Base-by-base conservation (phyloP, 1,140 invertebrate genomes). In the Amphibalanus amphitrite region DNA sequence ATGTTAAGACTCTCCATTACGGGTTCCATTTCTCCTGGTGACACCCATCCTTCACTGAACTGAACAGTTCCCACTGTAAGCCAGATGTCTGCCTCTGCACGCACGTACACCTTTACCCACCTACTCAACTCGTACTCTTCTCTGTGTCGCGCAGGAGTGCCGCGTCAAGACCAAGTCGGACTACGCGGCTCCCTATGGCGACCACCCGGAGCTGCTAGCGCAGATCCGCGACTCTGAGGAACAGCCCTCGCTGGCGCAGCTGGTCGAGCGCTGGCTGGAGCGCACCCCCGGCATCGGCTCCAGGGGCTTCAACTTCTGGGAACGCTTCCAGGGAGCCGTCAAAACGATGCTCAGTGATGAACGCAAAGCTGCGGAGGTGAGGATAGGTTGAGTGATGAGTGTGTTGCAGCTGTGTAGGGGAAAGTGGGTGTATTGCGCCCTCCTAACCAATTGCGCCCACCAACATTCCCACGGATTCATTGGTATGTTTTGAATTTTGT, bases 181-280 rank as follows among this genome's bases (percentile, higher is more conserved):
- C 64, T 65, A 65, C 64, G 10, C 64, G 4, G 64, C 20, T 6
- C 64, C 64, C 4, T 65, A 65, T 25, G 3, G 20, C 20, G 23
- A 65, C 20, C 64, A 65, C 74, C 81, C 86, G 8, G 82, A 86
- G 69, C 89, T 90, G 0, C 83, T 91, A 73, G 83, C 87, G 40
- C 82, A 83, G 38, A 85, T 98, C 25, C 83, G 85, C 72, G 84
- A 85, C 73, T 95, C 93, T 0, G 89, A 95, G 79, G 82, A 83
- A 3, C 89, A 95, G 75, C 90, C 91, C 0, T 93, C 94, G 0
- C 82, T 98, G 0, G 84, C 89, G 40, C 85, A 86, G 69, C 82
- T 98, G 8, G 87, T 98, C 30, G 89, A 97, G 80, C 85, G 88
- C 67, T 99, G 96, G 96, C 81, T 98, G 67, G 92, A 95, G 74